Conservation (phyloP, 2,888 invertebrate genomes). For the Ligdia adustata region DNA sequence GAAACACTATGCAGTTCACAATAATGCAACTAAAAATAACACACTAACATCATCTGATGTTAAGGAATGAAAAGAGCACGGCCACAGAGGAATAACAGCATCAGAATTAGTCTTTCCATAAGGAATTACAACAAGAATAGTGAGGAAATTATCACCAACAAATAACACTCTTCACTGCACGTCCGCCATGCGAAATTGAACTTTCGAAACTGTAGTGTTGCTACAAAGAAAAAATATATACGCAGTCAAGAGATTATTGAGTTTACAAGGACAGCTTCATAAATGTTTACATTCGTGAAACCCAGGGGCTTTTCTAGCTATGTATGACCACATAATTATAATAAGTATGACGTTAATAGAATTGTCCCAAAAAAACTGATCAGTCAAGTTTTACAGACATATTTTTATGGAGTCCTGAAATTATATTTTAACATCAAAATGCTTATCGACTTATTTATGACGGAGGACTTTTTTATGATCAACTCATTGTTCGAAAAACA, state of each 20-base stretch:
- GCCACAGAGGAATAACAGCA: constrained; percentile 79
- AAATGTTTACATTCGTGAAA: no score
- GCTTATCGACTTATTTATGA: no score
- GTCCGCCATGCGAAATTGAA: constrained; percentile 85
- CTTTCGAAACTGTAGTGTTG: constrained; percentile 80
- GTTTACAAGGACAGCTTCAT: constrained; percentile 46
- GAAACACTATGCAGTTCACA: constrained; percentile 79
- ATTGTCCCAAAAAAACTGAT: no score
- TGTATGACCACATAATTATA: no score
- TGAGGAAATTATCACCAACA: constrained; percentile 79
- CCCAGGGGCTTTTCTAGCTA: no score
- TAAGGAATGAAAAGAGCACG: constrained; percentile 82
- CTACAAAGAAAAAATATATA: constrained; percentile 51
- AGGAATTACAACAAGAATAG: constrained; percentile 75
- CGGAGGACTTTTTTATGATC: no score
- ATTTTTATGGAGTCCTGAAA: no score
- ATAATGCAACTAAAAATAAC: constrained; percentile 73
- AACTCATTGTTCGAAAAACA: no score
- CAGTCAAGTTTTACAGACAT: no score
- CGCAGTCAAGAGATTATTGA: constrained; percentile 30
- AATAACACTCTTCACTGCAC: constrained; percentile 79
- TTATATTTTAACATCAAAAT: no score
- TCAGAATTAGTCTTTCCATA: constrained; percentile 79
- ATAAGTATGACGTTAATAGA: no score
- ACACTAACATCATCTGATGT: constrained; percentile 77